Evolutionary conservation across 2,113 vertebrate species (phyloP).

Genomic region (Orthonyx spaldingii): DNA sequence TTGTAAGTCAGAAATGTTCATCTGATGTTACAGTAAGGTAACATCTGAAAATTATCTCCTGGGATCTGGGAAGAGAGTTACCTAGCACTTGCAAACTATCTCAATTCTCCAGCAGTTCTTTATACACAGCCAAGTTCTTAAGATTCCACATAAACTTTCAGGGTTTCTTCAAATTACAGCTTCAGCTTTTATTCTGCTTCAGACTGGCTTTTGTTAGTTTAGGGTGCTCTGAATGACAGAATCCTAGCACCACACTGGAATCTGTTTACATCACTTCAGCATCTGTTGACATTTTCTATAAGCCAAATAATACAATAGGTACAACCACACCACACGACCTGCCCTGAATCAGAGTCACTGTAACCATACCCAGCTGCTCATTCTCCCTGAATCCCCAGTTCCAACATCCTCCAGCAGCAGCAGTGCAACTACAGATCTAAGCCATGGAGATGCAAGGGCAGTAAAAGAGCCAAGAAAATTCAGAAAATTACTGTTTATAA

Average conservation of each 20-base stretch:
- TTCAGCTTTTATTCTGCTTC: not conserved
- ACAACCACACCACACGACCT: not conserved
- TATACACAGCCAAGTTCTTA: not conserved
- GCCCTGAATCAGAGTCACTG: not conserved
- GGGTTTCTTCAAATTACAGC: not conserved
- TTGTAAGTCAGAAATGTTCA: not conserved
- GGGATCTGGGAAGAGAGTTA: not conserved
- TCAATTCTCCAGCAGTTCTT: not conserved
- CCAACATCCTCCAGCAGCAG: not conserved
- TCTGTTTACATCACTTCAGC: not conserved
- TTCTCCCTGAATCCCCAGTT: not conserved
- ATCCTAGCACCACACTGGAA: not conserved
- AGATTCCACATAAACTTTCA: not conserved
- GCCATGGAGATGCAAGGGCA: not conserved
- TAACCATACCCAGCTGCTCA: not conserved
- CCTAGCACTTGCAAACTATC: not conserved
- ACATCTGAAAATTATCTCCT: not conserved
- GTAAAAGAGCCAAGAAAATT: not conserved
- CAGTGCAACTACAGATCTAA: not conserved
- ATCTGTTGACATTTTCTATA: not conserved
- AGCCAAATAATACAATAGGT: not conserved
- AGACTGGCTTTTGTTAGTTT: not conserved
- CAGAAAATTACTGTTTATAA: not conserved
- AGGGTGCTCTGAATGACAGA: not conserved
- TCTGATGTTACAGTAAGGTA: not conserved